phyloP scores from a whole-genome alignment of 2,888 invertebrate genomes.

The Rhagonycha lutea region DNA sequence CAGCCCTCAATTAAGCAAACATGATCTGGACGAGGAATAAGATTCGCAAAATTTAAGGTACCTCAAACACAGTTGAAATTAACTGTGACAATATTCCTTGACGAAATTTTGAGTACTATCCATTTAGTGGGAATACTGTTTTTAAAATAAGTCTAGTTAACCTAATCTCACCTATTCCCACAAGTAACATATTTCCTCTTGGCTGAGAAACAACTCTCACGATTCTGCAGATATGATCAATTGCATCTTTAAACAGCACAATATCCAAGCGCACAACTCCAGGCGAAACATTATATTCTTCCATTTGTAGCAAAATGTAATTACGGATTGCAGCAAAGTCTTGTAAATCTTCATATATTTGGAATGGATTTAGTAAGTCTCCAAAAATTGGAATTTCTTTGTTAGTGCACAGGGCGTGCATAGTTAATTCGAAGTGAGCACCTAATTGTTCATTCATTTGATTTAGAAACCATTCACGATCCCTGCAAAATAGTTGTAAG shows the following conservation, averaged over 20 bases:
- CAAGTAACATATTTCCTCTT: constrained; percentile 79
- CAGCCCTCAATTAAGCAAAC: no score
- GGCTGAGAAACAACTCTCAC: constrained; percentile 83
- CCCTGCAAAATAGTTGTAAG: constrained; percentile 58
- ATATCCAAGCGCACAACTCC: constrained; percentile 80
- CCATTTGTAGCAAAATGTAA: constrained; percentile 63
- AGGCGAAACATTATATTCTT: constrained; percentile 79
- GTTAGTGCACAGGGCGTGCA: constrained; percentile 76
- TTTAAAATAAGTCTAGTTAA: neutral
- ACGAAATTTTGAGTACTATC: neutral
- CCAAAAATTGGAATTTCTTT: constrained; percentile 74
- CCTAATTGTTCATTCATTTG: constrained; percentile 76
- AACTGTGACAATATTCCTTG: no score
- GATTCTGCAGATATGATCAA: constrained; percentile 83
- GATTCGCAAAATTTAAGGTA: no score
- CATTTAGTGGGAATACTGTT: neutral
- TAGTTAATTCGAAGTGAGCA: constrained; percentile 78
- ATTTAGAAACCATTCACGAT: constrained; percentile 75
- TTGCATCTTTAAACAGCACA: constrained; percentile 84
- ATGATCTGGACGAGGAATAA: no score
- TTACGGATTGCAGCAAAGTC: constrained; percentile 63
- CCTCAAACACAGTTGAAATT: no score
- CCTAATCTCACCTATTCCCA: constrained; percentile 69
- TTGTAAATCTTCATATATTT: constrained; percentile 79
- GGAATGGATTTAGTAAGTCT: constrained; percentile 78